Percentiles rank a stretch among this genome's conserved stretches.
Conservation (phyloP, 2,113 vertebrate species). For the Melospiza georgiana region DNA sequence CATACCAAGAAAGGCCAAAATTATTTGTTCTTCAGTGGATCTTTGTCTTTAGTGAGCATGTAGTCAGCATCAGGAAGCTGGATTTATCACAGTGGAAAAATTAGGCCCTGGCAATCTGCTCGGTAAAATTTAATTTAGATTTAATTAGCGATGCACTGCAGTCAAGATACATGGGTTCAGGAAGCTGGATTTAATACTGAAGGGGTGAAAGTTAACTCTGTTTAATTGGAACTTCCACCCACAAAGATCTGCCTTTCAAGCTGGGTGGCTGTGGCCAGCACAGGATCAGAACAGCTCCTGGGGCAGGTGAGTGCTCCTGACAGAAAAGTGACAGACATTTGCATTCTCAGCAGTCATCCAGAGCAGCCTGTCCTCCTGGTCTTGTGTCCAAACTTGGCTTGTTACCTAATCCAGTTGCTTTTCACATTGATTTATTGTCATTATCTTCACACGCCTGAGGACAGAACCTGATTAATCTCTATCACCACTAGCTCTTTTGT, state of each 20-base stretch:
- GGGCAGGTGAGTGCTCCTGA: background rate
- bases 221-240: background rate
- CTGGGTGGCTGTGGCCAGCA: background rate
- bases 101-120: background rate
- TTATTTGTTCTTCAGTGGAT: background rate
- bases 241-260: background rate
- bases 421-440: background rate
- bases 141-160: slow-evolving; percentile 54
- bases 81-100: slow-evolving; percentile 1
- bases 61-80: background rate
- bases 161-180: background rate
- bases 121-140: slow-evolving; percentile 58
- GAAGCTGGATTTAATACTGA: background rate
- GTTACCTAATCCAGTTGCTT: background rate
- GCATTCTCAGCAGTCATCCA: background rate
- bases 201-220: background rate
- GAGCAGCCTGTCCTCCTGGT: background rate
- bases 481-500: background rate
- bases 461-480: background rate
- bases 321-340: background rate
- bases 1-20: background rate
- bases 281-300: background rate
- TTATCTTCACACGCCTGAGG: background rate
- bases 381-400: background rate
- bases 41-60: background rate